phyloP scores from a whole-genome alignment of 92 coral and sea anemone species.

The Actinernus sp. region DNA sequence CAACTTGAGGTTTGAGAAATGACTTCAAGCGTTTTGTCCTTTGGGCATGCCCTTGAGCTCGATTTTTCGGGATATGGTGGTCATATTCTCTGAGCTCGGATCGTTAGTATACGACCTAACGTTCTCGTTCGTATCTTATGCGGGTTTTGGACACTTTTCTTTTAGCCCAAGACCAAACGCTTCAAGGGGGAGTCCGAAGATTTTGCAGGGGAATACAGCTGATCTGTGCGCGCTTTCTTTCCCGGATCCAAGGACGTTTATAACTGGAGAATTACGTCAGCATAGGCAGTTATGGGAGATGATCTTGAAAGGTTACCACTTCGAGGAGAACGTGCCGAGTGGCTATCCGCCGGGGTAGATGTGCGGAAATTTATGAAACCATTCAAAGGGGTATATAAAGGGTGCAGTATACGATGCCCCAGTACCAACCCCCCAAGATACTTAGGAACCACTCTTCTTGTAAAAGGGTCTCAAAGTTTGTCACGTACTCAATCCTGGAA shows the following conservation, averaged over 20 bases:
- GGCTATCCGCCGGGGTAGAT: constrained; percentile 3
- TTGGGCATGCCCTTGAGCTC: not conserved
- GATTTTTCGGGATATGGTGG: not conserved
- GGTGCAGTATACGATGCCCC: not conserved
- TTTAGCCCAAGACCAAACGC: too few species aligned
- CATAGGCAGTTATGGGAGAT: not conserved
- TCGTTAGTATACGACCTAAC: not conserved
- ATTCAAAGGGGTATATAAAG: not conserved
- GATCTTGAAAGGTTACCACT: not conserved
- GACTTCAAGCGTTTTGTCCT: too few species aligned
- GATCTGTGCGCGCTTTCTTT: too few species aligned
- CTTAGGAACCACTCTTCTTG: not conserved
- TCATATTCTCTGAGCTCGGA: not conserved
- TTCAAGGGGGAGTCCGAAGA: too few species aligned
- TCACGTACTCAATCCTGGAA: constrained; percentile 3
- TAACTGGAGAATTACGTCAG: not conserved
- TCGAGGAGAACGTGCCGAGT: not conserved
- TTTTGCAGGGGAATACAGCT: too few species aligned
- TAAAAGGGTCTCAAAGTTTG: not conserved
- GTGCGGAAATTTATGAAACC: constrained; percentile 2
- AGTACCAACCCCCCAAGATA: not conserved
- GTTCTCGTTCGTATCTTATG: too few species aligned
- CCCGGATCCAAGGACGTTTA: constrained; percentile 1
- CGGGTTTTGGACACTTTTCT: too few species aligned
- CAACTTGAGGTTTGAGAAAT: too few species aligned